A percentile compares a stretch with the other conserved stretches of the same genome.
Conservation (phyloP, 2,113 vertebrate species). For the Petroica traversi region DNA sequence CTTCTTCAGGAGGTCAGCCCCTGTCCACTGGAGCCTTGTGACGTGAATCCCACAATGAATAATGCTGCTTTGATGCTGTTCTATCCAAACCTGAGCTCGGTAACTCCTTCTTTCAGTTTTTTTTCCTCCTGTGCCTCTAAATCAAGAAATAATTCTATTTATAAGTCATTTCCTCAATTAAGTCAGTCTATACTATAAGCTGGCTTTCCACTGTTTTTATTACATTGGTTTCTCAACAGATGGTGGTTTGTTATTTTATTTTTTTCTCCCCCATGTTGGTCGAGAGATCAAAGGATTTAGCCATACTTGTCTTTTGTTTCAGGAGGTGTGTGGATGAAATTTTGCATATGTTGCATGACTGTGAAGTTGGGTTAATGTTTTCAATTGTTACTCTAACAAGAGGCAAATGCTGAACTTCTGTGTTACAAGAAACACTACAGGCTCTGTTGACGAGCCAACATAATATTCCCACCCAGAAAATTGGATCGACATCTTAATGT, state of each 20-base stretch:
- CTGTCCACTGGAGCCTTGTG: not conserved
- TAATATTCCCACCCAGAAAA: slow-evolving; percentile 1
- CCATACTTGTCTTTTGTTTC: slow-evolving; percentile 35
- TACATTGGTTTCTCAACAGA: slow-evolving; percentile 59
- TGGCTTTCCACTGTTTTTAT: slow-evolving; percentile 53
- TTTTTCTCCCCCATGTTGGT: not conserved
- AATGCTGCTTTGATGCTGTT: not conserved
- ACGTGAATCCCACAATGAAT: not conserved
- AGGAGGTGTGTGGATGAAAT: slow-evolving; percentile 60
- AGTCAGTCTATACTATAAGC: slow-evolving; percentile 13
- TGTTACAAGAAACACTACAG: not conserved
- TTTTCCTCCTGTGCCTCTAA: not conserved
- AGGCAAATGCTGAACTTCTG: slow-evolving; percentile 46
- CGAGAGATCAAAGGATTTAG: slow-evolving; percentile 64
- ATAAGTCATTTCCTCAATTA: slow-evolving; percentile 47
- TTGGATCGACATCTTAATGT: not conserved
- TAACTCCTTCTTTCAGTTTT: slow-evolving; percentile 4
- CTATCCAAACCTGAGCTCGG: not conserved
- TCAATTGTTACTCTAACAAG: slow-evolving; percentile 57
- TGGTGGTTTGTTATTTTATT: slow-evolving; percentile 23
- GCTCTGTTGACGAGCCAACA: not conserved
- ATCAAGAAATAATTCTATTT: slow-evolving; percentile 41
- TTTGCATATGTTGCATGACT: slow-evolving; percentile 45
- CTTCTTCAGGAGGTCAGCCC: not conserved
- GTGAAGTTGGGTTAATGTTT: slow-evolving; percentile 29